Percentiles rank a stretch among this genome's conserved stretches.
These are phyloP conservation scores for Drosophila percnosoma DNA, from an alignment of 2,888 invertebrate species.

Conservation along the genomic window DNA sequence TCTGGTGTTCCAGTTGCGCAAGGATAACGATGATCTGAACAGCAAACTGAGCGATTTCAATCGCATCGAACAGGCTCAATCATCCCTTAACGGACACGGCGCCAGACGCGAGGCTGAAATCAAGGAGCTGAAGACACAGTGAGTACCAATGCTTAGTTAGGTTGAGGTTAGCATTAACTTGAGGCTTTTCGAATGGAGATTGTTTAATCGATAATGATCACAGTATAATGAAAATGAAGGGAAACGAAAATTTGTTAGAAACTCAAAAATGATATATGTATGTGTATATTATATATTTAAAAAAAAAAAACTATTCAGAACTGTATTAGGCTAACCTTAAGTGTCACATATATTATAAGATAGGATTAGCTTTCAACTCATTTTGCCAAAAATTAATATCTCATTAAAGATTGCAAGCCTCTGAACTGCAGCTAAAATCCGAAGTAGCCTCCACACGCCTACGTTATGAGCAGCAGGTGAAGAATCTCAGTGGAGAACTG, in stretches of 20 bases:
- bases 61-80: conserved; percentile 92
- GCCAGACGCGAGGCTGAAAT: conserved; percentile 91
- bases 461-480: conserved; percentile 93
- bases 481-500: conserved; percentile 92
- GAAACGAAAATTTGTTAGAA: too few species aligned
- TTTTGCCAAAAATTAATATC: not conserved
- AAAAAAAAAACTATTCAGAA: too few species aligned
- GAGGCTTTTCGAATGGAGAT: not conserved
- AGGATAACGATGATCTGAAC: conserved; percentile 92
- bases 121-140: conserved; percentile 88
- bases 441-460: conserved; percentile 93
- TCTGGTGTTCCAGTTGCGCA: conserved; percentile 90
- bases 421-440: conserved; percentile 90
- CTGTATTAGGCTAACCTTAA: too few species aligned
- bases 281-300: too few species aligned
- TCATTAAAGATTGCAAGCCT: conserved; percentile 86
- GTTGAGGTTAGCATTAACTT: not conserved
- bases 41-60: conserved; percentile 94
- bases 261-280: too few species aligned
- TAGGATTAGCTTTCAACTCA: not conserved
- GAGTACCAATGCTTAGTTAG: conserved; percentile 54
- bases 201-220: too few species aligned
- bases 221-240: too few species aligned
- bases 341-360: too few species aligned
- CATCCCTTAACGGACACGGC: conserved; percentile 91